These are phyloP conservation scores for Sminthopsis crassicaudata DNA, from an alignment of 2,113 vertebrate genomes.

Conservation along the genomic window DNA sequence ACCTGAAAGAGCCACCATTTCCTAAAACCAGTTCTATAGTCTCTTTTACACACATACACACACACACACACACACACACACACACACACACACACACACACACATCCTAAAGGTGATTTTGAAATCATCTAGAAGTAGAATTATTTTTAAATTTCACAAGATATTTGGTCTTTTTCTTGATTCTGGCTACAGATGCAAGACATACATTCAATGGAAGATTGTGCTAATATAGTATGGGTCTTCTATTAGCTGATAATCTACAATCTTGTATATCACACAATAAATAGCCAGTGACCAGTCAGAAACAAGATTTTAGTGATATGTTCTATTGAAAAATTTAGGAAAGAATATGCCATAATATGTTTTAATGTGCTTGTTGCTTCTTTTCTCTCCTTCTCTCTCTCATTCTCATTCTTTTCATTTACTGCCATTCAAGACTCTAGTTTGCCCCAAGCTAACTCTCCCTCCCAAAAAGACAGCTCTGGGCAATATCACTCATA, in stretches of 20 bases:
- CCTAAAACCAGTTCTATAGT: neutral
- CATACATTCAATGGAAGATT: neutral
- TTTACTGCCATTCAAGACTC: neutral
- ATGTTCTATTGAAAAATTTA: neutral
- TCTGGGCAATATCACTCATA: neutral
- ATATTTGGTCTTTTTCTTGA: neutral
- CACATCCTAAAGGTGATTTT: neutral
- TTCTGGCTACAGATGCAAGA: accelerated
- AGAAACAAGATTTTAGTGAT: neutral
- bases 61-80: too few species aligned
- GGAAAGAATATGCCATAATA: neutral
- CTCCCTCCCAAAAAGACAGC: neutral
- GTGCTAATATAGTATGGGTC: neutral
- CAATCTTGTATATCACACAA: neutral
- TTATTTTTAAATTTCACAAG: neutral
- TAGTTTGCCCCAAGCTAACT: neutral
- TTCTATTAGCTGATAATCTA: neutral
- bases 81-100: too few species aligned
- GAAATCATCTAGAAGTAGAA: neutral
- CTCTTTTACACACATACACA: too few species aligned
- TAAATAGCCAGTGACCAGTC: neutral
- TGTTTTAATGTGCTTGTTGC: neutral
- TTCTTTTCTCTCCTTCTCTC: neutral
- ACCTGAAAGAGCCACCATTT: neutral
- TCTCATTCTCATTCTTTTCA: neutral